Conservation (phyloP, 1,140 invertebrate species). For the Phymorhynchus buccinoides region DNA sequence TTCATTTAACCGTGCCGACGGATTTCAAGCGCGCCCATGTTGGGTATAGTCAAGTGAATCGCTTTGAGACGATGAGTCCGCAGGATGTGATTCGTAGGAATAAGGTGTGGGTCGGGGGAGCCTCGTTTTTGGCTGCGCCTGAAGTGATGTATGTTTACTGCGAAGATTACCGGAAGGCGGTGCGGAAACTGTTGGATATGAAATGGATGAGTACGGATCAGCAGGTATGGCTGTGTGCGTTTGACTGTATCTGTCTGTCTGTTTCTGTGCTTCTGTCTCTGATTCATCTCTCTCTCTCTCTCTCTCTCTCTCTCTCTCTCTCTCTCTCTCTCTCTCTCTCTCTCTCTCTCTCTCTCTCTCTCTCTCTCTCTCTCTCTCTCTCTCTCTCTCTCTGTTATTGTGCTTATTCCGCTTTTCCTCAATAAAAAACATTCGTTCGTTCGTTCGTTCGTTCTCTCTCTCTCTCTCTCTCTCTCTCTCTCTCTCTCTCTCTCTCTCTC, state of each 20-base stretch:
- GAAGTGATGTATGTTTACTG: constrained; percentile 35
- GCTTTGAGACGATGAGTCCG: constrained; percentile 6
- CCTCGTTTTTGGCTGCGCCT: constrained; percentile 48
- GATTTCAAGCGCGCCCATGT: constrained; percentile 52
- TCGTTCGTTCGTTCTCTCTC: no score
- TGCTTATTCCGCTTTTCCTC: no score
- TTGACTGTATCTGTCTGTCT: not conserved
- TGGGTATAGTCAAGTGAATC: constrained; percentile 51
- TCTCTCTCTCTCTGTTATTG: not conserved
- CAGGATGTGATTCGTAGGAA: constrained; percentile 47
- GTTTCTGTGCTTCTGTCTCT: not conserved
- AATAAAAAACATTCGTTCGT: no score
- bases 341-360: not conserved
- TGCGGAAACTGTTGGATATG: constrained; percentile 5
- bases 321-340: not conserved
- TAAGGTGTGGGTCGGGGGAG: constrained; percentile 59
- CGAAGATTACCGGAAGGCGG: not conserved
- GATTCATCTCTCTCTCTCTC: not conserved
- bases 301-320: not conserved
- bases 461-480: no score
- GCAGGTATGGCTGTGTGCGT: not conserved
- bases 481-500: no score
- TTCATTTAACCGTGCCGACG: constrained; percentile 50
- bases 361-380: not conserved
- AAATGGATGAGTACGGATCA: constrained; percentile 26